Conservation (phyloP, 2,113 vertebrate genomes). For the Circaetus cinerascens region DNA sequence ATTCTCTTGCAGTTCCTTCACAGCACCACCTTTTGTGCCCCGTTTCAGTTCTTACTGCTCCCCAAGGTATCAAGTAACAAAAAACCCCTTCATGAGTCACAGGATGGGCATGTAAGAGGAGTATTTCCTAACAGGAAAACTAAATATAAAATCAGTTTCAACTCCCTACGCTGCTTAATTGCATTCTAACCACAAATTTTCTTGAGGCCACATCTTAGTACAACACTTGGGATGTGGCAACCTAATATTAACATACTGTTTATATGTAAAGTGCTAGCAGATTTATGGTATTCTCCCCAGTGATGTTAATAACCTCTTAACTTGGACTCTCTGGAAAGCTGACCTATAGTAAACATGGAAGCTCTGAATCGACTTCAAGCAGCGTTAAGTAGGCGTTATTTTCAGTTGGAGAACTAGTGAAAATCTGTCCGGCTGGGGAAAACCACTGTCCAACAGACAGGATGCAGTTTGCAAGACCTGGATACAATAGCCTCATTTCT, state of each 20-base stretch:
- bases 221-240: neutral
- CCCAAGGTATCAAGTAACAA: neutral
- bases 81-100: neutral
- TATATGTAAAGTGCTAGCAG: neutral
- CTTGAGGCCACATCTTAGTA: neutral
- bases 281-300: neutral
- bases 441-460: neutral
- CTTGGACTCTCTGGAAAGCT: neutral
- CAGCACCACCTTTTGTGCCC: neutral
- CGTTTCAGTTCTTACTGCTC: neutral
- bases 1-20: neutral
- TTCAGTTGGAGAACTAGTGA: neutral
- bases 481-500: neutral
- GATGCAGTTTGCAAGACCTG: neutral
- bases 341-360: neutral
- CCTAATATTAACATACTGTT: neutral
- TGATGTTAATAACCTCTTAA: neutral
- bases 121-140: neutral
- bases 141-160: neutral
- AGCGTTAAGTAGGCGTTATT: neutral
- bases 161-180: neutral
- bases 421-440: neutral
- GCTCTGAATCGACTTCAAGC: neutral
- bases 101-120: neutral
- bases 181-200: neutral